A percentile compares a stretch with the other conserved stretches of the same genome.
phyloP scores from a whole-genome alignment of 2,113 vertebrate genomes.

The Laticauda laticaudata region DNA sequence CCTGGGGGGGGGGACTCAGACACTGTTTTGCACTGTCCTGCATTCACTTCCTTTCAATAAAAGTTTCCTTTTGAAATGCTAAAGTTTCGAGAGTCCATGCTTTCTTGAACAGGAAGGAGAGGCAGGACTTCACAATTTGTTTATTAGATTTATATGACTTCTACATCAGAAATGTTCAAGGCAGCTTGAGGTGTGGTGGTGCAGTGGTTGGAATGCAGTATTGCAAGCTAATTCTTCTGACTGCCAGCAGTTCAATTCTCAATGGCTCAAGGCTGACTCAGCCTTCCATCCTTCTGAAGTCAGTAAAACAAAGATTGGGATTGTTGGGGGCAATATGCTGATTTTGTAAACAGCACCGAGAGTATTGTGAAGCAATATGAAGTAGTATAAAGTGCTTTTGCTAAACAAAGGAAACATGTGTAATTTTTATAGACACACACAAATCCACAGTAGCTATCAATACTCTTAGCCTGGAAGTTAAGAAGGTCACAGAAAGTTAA shows the following conservation, averaged over 20 bases:
- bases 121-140: background rate
- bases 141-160: background rate
- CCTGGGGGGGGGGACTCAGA: too few relatives aligned
- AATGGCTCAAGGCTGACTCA: background rate
- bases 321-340: background rate
- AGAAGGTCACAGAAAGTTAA: background rate
- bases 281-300: background rate
- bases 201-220: background rate
- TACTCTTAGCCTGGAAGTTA: background rate
- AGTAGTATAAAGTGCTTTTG: too few relatives aligned
- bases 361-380: background rate
- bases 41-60: too few relatives aligned
- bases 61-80: too few relatives aligned
- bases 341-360: background rate
- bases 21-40: too few relatives aligned
- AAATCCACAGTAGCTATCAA: background rate
- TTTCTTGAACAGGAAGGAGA: too few relatives aligned
- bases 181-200: background rate
- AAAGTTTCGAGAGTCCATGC: too few relatives aligned
- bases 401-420: background rate
- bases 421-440: background rate
- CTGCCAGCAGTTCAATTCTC: background rate
- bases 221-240: background rate
- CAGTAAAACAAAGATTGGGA: background rate
- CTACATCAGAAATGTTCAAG: background rate